Evolutionary conservation across 2,113 vertebrate species (phyloP).

Genomic region (Dipodomys spectabilis): DNA sequence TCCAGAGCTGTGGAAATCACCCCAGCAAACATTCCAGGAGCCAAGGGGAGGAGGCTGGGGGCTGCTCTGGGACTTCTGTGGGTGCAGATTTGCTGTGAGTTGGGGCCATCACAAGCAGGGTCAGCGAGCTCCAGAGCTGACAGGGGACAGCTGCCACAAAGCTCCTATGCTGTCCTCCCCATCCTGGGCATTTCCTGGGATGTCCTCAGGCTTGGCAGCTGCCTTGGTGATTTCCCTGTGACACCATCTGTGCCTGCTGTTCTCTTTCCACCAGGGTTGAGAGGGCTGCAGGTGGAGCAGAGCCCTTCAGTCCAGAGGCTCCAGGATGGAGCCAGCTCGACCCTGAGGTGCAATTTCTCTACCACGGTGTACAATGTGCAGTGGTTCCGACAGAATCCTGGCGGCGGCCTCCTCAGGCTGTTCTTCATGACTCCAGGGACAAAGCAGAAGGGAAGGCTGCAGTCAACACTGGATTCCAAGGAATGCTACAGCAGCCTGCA

Average conservation of each 20-base stretch:
- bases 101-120: not conserved
- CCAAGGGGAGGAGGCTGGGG: not conserved
- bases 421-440: not conserved
- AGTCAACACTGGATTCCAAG: not conserved
- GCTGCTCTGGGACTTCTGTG: slow-evolving; percentile 46
- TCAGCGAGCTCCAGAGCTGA: not conserved
- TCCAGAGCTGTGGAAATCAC: not conserved
- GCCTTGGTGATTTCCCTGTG: not conserved
- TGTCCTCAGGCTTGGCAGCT: not conserved
- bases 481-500: not conserved
- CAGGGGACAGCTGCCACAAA: not conserved
- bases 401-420: not conserved
- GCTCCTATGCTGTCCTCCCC: not conserved
- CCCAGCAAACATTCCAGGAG: accelerated
- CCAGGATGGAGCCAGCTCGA: not conserved
- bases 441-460: slow-evolving; percentile 1
- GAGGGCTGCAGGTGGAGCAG: slow-evolving; percentile 17
- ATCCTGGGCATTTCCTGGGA: not conserved
- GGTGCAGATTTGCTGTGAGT: slow-evolving; percentile 60
- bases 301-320: not conserved
- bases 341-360: slow-evolving; percentile 43
- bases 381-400: not conserved
- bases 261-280: slow-evolving; percentile 53
- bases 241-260: not conserved
- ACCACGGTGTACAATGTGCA: accelerated